Base-by-base conservation (phyloP, 2,113 vertebrate genomes). In the Corythoichthys haematopterus region DNA sequence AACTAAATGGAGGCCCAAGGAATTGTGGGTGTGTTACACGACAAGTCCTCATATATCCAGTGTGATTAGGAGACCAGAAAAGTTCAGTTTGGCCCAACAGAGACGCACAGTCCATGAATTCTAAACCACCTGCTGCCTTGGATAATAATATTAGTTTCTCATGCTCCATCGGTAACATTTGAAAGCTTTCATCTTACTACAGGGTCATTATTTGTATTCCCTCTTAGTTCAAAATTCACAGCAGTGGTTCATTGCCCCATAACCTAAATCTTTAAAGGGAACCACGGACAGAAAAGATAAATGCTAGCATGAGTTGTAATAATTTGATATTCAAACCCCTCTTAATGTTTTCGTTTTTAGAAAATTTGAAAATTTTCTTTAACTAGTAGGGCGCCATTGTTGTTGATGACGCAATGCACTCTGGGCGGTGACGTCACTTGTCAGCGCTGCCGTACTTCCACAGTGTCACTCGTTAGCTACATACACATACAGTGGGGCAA, bases 91-190 rank as follows among this genome's bases (percentile, higher is more conserved):
- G 40, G 59, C 40, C 43, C 40, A 45, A 62, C 16, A 40, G 11
- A 61, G 57, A 38, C 38, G 36, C 36, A n/a, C 8, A 33, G n/a
- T 4, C 38, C 38, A 45, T n/a, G 16, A 61, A 61, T 61, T 3
- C 38, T n/a, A 61, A 7, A 61, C 38, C 40, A 62, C 40, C 40
- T 45, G 59, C 40, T 62, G 40, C 59, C n/a, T 28, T n/a, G n/a
- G 59, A 62, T 46, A 62, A 46, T 62, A 62, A 46, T 46, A 62
- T 28, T 62, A 3, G 37, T 60, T 45, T 62, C 59, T 46, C 40
- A 43, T 43, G 16, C 16, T 40, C 58, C 58, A 61, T 43, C 43
- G 58, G 16, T 43, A 28, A 62, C n/a, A 45, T 62, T 45, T 46
- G 6, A 60, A 45, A 33, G 40, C 40, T 62, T 62, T 20, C 6